Conservation (phyloP, 92 coral and sea anemone genomes). For the Actinernus sp. region DNA sequence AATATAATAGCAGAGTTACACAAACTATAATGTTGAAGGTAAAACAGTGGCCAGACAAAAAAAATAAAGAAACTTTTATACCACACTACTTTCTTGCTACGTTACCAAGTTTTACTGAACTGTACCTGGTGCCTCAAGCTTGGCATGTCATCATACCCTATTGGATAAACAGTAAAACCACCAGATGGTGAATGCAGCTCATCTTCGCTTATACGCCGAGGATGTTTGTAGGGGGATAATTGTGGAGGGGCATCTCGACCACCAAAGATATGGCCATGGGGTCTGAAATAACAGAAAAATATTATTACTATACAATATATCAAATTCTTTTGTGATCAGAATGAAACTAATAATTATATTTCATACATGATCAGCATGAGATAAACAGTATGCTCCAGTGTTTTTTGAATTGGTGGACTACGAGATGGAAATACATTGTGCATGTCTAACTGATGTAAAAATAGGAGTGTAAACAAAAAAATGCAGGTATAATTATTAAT, state of each 20-base stretch:
- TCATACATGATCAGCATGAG: too few species aligned
- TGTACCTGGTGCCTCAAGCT: constrained; percentile 60
- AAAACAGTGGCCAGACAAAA: background rate
- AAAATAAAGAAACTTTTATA: background rate
- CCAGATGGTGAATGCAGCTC: constrained; percentile 19
- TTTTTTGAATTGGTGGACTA: too few species aligned
- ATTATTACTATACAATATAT: too few species aligned
- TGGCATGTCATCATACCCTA: constrained; percentile 54
- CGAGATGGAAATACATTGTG: too few species aligned
- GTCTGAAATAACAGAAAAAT: constrained; percentile 6
- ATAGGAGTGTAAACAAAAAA: too few species aligned
- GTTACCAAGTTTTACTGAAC: background rate
- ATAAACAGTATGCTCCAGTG: too few species aligned
- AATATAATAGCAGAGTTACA: too few species aligned
- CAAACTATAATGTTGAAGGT: too few species aligned
- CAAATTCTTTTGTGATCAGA: too few species aligned
- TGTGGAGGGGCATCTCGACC: constrained; percentile 19
- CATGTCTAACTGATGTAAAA: too few species aligned
- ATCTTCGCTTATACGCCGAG: constrained; percentile 65
- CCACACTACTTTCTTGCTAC: background rate
- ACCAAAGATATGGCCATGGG: constrained; percentile 22
- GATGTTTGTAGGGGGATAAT: constrained; percentile 53
- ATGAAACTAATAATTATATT: too few species aligned
- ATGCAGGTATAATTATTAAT: too few species aligned
- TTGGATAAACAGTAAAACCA: constrained; percentile 11